These are phyloP conservation scores for Xestia ashworthii DNA, from an alignment of 2,888 invertebrate species.

Conservation along the genomic window DNA sequence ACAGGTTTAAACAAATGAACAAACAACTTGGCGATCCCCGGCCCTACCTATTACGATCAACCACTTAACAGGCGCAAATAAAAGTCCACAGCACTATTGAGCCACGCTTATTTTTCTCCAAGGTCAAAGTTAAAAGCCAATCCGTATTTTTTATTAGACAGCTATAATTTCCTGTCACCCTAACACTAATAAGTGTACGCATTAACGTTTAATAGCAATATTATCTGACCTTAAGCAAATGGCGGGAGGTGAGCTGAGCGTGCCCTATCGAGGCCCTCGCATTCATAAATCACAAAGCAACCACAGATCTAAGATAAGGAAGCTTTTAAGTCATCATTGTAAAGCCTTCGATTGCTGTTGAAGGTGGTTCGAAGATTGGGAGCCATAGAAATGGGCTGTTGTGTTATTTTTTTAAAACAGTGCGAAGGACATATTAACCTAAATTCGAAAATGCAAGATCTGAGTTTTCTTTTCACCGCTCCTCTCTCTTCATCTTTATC, in stretches of 20 bases:
- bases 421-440: background rate
- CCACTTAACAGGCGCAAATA: constrained; percentile 3
- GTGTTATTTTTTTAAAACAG: background rate
- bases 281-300: constrained; percentile 81
- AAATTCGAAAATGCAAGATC: background rate
- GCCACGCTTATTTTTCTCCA: constrained; percentile 14
- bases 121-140: constrained; percentile 41
- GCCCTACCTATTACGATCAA: background rate
- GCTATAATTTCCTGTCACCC: constrained; percentile 53
- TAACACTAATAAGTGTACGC: constrained; percentile 39
- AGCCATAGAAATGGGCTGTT: background rate
- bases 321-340: constrained; percentile 74
- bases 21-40: background rate
- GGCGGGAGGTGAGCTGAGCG: constrained; percentile 32
- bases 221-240: constrained; percentile 50
- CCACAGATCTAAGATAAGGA: constrained; percentile 80
- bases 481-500: background rate
- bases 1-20: background rate
- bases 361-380: background rate
- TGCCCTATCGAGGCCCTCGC: constrained; percentile 68
- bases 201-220: constrained; percentile 52
- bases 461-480: background rate
- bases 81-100: background rate
- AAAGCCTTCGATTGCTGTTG: constrained; percentile 68
- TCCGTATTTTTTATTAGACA: constrained; percentile 51